phyloP scores from a whole-genome alignment of 2,113 vertebrate genomes.

The Toxostoma redivivum region DNA sequence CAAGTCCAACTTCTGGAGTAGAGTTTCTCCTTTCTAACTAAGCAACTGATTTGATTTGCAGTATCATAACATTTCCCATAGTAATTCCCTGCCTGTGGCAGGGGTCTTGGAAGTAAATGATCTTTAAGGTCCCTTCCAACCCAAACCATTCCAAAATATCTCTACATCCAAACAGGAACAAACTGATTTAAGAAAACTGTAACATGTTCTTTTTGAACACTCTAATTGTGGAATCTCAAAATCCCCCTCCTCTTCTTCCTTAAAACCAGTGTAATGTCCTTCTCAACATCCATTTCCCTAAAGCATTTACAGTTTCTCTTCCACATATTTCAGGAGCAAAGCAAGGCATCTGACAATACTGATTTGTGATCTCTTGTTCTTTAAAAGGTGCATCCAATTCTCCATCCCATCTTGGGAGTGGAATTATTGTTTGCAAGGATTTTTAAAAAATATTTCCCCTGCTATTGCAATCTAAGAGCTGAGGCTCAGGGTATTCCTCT shows the following conservation, averaged over 20 bases:
- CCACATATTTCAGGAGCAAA: neutral
- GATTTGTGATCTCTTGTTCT: neutral
- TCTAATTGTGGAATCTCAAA: neutral
- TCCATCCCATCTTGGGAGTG: neutral
- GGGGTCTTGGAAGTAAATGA: neutral
- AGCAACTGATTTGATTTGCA: neutral
- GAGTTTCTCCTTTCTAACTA: neutral
- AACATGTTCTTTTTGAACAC: neutral
- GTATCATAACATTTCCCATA: fast-evolving
- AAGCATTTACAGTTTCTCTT: slow-evolving; percentile 1
- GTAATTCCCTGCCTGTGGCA: neutral
- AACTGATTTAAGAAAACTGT: neutral
- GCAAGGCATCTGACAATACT: neutral
- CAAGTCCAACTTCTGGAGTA: neutral
- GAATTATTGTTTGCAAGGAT: neutral
- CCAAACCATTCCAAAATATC: neutral
- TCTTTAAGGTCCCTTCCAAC: neutral
- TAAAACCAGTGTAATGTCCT: neutral
- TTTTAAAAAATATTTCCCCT: neutral
- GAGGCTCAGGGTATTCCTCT: neutral
- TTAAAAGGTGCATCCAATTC: neutral
- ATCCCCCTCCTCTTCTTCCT: neutral
- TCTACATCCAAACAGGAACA: neutral
- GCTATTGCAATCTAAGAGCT: neutral
- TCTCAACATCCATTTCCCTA: neutral